Evolutionary conservation across 2,113 vertebrate genomes (phyloP).

Genomic region (Pelobates fuscus): DNA sequence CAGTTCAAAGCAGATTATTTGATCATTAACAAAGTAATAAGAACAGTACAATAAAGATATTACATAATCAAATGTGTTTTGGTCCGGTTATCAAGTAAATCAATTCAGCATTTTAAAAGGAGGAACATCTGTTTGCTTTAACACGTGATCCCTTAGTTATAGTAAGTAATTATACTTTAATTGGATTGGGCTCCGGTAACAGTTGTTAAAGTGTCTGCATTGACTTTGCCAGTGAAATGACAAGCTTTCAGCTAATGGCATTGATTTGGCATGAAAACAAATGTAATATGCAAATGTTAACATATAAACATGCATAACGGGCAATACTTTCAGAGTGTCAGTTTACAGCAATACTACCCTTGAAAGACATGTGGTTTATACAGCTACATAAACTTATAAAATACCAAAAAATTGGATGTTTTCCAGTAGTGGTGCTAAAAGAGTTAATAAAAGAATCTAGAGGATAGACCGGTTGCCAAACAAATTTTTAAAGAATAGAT

Average conservation of each 20-base stretch:
- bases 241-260: constrained; percentile 19
- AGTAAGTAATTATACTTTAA: constrained; percentile 33
- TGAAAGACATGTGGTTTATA: too few relatives aligned
- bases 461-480: too few relatives aligned
- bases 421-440: too few relatives aligned
- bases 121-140: constrained; percentile 24
- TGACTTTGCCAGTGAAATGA: background rate
- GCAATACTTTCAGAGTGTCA: constrained; percentile 16
- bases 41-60: background rate
- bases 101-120: background rate
- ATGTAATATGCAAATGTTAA: constrained; percentile 29
- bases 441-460: too few relatives aligned
- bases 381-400: too few relatives aligned
- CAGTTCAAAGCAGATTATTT: background rate
- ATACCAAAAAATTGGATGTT: too few relatives aligned
- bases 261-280: constrained; percentile 16
- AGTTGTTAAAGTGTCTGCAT: constrained; percentile 23
- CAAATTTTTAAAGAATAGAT: too few relatives aligned
- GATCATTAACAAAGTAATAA: background rate
- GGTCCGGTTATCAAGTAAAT: background rate
- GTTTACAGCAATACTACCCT: constrained; percentile 25
- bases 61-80: background rate
- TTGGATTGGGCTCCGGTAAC: background rate
- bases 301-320: constrained; percentile 32
- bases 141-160: background rate